These are phyloP conservation scores for Paracyclopina nana DNA, from an alignment of 1,140 invertebrate genomes.

Conservation along the genomic window DNA sequence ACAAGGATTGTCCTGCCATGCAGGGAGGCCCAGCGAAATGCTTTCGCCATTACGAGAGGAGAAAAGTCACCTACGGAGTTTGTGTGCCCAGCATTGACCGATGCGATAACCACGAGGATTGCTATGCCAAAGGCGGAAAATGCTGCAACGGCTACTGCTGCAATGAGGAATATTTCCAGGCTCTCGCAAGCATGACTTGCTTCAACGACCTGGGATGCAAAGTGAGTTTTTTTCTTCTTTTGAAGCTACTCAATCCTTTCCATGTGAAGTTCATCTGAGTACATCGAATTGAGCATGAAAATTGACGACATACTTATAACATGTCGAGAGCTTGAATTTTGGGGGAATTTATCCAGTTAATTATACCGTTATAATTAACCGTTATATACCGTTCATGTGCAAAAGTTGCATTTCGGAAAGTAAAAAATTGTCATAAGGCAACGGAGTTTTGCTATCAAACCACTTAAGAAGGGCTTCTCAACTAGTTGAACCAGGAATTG, in stretches of 20 bases:
- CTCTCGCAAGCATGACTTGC: not conserved
- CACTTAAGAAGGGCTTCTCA: too few relatives aligned
- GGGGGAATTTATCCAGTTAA: not conserved
- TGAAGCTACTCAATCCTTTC: not conserved
- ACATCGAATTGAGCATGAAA: not conserved
- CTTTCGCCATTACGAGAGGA: not conserved
- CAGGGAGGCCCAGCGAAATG: slow-evolving; percentile 2
- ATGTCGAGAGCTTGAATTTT: not conserved
- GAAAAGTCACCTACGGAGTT: slow-evolving; percentile 1
- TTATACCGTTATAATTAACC: too few relatives aligned
- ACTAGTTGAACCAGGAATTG: too few relatives aligned
- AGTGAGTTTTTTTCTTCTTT: slow-evolving; percentile 4
- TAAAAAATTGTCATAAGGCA: too few relatives aligned
- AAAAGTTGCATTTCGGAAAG: too few relatives aligned
- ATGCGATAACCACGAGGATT: slow-evolving; percentile 4
- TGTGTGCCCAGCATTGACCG: not conserved
- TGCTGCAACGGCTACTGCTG: slow-evolving; percentile 14
- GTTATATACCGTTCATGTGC: too few relatives aligned
- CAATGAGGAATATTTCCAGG: slow-evolving; percentile 9
- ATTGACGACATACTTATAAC: not conserved
- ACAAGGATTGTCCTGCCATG: slow-evolving; percentile 2
- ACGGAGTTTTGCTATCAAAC: too few relatives aligned
- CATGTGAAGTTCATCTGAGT: not conserved
- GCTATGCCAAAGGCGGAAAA: not conserved
- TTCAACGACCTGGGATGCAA: slow-evolving; percentile 7